phyloP scores from a whole-genome alignment of 2,888 invertebrate genomes.

The Scaeva pyrastri region DNA sequence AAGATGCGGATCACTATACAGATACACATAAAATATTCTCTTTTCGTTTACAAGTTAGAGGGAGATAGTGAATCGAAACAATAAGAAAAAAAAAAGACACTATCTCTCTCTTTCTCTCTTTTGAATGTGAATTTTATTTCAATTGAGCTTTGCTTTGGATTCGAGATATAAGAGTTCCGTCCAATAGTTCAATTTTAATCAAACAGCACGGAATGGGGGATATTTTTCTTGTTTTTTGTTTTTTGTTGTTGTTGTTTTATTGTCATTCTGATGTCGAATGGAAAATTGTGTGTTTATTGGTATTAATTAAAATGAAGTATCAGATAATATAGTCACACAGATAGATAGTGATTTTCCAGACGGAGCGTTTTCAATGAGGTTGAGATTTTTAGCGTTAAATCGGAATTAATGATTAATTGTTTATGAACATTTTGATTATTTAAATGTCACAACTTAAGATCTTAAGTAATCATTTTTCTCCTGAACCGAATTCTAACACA shows the following conservation, averaged over 20 bases:
- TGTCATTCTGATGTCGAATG: slow-evolving; percentile 9
- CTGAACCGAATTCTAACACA: too few species aligned
- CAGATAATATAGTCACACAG: too few species aligned
- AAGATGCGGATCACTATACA: slow-evolving; percentile 8
- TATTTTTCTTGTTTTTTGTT: background rate
- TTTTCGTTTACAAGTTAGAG: background rate
- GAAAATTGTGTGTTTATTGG: background rate
- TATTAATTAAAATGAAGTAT: slow-evolving; percentile 24
- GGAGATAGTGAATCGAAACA: slow-evolving; percentile 2
- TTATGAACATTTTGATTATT: too few species aligned
- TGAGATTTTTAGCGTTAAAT: too few species aligned
- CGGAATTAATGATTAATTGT: too few species aligned
- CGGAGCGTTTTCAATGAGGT: too few species aligned
- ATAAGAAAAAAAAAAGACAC: background rate
- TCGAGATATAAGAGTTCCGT: too few species aligned
- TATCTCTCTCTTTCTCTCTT: slow-evolving; percentile 1
- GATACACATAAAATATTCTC: background rate
- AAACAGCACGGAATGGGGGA: background rate
- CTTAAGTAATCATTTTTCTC: too few species aligned
- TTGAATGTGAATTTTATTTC: slow-evolving; percentile 57
- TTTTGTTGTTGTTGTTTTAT: background rate
- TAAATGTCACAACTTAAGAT: too few species aligned
- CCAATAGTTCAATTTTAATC: background rate
- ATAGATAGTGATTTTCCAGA: background rate
- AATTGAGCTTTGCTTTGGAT: slow-evolving; percentile 47